Evolutionary conservation across 2,888 invertebrate species (phyloP), one percentile per base, ranked within the genome.

Genomic region (Drosophila merina): DNA sequence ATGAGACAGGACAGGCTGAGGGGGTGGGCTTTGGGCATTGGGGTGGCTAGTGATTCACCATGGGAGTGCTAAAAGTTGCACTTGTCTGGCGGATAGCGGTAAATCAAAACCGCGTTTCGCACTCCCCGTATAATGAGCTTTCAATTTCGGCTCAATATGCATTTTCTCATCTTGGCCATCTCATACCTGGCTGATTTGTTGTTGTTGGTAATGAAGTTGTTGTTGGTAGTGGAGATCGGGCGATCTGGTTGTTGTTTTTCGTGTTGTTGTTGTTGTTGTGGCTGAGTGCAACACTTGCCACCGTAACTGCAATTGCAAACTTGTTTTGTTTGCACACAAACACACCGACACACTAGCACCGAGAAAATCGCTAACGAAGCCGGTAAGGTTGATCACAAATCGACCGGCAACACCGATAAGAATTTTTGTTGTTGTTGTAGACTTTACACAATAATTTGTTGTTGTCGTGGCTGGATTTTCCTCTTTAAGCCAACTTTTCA

Each of bases 241-340:
- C 40, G 20, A 42, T 42, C 40, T 42, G 12, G 40, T 42, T 42
- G 40, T 7, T 8, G 20, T 42, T 30, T 40, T 14, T 36, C 51
- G 26, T 57, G 71, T 79, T 67, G 74, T 49, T 72, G 63, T 66
- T 62, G 30, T 28, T 75, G 66, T 54, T 42, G 58, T 44, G 45
- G 20, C 25, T 45, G 36, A 36, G n/a, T 36, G 51, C 38, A 26
- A 40, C 40, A 67, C 62, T 71, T 33, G 33, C 20, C 49, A 50
- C 49, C 14, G 28, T 50, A 9, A 10, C 20, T 48, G 14, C 31
- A 36, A 28, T 58, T 48, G 55, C 55, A 66, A 66, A 70, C 70
- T 72, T 56, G 70, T 70, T 70, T 70, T 63, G 70, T 63, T 70
- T 70, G 62, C 62, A 71, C 72, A 72, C 72, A 36, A 28, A 57